Evolutionary conservation across 2,113 vertebrate species (phyloP), one percentile per base, ranked within the genome.

Genomic region (Danionella cerebrum): DNA sequence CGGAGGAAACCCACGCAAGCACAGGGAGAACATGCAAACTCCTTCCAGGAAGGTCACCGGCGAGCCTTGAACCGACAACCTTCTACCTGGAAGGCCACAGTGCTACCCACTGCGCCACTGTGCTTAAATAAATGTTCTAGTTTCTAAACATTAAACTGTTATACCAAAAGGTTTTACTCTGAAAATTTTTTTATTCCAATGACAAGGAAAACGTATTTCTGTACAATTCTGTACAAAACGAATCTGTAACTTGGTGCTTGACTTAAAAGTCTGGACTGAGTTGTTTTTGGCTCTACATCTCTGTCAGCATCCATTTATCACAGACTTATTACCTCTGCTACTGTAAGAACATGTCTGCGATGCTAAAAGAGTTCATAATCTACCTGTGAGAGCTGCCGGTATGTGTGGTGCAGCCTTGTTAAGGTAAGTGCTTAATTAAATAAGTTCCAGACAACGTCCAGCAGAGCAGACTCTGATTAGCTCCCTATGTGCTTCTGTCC

Each of bases 401-500:
- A 51, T 21, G 21, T 11, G 13, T 41, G 25, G 9, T 10, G 1
- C 10, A 1, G 10, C 39, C 16, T 44, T 19, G 21, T 39, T 10
- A 27, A 21, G 29, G n/a, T 36, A 19, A 24, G 21, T 53, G 57
- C 25, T 69, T 72, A 31, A 52, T 58, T 25, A 44, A 54, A 39
- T 50, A 31, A 79, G 21, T 54, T 67, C 12, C 60, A 68, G 67
- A 51, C 48, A 42, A 25, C 31, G 19, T 39, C 50, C 68, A 12
- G 41, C 10, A 18, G 47, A 16, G 63, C 67, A 80, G 74, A 74
- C 47, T 29, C 75, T 76, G 67, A 81, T 79, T 78, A 76, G 76
- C 63, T 71, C 22, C 52, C 65, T 74, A 42, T 38, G 35, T 33
- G 5, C 25, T 52, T 31, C 35, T 24, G 29, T 82, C 55, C 75